Evolutionary conservation across 1,140 invertebrate species (phyloP), one percentile per base, ranked within the genome.

Genomic region (Akabosia matsudoensis): DNA sequence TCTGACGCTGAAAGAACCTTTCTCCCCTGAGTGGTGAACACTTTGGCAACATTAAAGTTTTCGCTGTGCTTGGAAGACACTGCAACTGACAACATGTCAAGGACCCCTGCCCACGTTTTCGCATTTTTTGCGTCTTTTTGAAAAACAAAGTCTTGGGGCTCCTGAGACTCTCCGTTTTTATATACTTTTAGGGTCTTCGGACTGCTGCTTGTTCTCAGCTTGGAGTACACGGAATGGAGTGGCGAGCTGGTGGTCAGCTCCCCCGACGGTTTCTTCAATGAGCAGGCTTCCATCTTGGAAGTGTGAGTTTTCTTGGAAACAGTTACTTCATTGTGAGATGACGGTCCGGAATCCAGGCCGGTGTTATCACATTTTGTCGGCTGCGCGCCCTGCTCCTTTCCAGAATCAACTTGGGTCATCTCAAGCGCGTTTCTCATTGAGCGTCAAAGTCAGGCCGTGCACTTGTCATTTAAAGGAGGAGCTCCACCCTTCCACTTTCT

Each of bases 131-230:
- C 10, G 10, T 67, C 61, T n/a, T 67, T 28, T 13, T 31, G 28
- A 7, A 67, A 31, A 7, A 30, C 26, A 31, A 67, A 31, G 26
- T 67, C 61, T 3, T 31, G 22, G 1, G 67, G 33, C n/a, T 79
- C 71, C 16, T 74, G 74, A 24, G 33, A 52, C 4, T 79, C 67
- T 37, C 80, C 80, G 73, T 82, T 82, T 54, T 74, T 74, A 33
- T 80, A 79, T 1, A 82, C 71, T 33, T 74, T 76, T 28, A 80
- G 61, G 4, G 72, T 74, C 61, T 75, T 78, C 10, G 24, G 30
- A n/a, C 24, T 67, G 7, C 13, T 7, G 24, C 24, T 24, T 3
- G 54, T n/a, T 24, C 10, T 3, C 61, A 4, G 28, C 10, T 67
- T 4, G 3, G 30, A 22, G 61, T 28, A 24, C 37, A 18, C 37